Evolutionary conservation across 1,140 invertebrate species (phyloP).

Genomic region (Bombus affinis): DNA sequence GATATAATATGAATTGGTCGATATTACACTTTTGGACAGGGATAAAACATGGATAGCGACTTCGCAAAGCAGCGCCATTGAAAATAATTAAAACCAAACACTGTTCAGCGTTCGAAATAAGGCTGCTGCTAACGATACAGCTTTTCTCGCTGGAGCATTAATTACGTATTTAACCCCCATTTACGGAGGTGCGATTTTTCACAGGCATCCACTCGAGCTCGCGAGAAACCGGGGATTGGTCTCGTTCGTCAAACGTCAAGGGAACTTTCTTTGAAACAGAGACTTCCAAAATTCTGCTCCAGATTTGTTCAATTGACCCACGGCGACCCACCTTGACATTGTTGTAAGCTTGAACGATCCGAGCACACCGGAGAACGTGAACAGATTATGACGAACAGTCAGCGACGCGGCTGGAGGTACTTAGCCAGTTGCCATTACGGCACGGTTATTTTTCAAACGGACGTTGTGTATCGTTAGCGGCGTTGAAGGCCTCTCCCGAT

Average conservation of each 20-base stretch:
- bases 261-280: background rate
- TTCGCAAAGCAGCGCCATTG: background rate
- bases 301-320: background rate
- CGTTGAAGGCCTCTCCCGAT: background rate
- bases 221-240: background rate
- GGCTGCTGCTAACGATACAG: background rate
- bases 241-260: background rate
- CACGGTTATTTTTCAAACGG: constrained; percentile 57
- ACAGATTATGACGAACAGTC: constrained; percentile 65
- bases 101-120: constrained; percentile 9
- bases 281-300: background rate
- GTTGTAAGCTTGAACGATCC: background rate
- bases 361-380: background rate
- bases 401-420: constrained; percentile 24
- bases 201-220: background rate
- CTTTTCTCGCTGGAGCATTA: background rate
- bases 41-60: background rate
- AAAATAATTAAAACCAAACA: constrained; percentile 16
- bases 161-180: constrained; percentile 12
- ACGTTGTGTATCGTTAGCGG: constrained; percentile 55
- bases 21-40: background rate
- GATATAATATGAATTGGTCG: background rate
- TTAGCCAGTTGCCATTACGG: constrained; percentile 55
- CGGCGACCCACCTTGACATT: background rate
- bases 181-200: constrained; percentile 6